Evolutionary conservation across 2,113 vertebrate genomes (phyloP), one percentile per base, ranked within the genome.

Genomic region (Cariama cristata): DNA sequence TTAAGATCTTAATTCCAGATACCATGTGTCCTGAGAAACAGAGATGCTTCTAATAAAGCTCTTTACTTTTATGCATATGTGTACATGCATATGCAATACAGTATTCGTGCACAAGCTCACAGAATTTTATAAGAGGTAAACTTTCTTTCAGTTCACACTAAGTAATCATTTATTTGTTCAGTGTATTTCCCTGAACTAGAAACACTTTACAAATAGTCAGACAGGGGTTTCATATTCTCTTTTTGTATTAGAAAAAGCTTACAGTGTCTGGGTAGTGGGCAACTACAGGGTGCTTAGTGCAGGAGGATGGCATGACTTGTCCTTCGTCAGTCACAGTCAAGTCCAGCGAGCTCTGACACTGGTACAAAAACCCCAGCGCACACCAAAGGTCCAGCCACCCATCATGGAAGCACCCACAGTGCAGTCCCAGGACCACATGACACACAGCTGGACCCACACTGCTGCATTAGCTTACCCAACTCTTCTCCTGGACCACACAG

Each of bases 301-400:
- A 50, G 26, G 15, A 49, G 47, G 23, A 40, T 1, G 1, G 5
- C 18, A 13, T 69, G 40, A 74, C 13, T 5, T 1, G 1, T 28
- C 19, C 15, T 62, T 73, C 35, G n/a, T 20, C 7, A 35, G 40
- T 47, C 0, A 1, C 28, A 71, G 28, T 7, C 1, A 4, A 49
- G 22, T 60, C 40, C 47, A 73, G 47, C 18, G 38, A 72, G 12
- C 9, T 38, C 50, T 52, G 22, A 72, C 23, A 45, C 6, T 0
- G 0, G 4, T 60, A 11, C 12, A 35, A 73, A 26, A 1, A 2
- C 8, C 22, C 15, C 7, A 60, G 11, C 0, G 1, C 19, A 45
- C 1, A 3, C 12, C n/a, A 69, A 50, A 69, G 7, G 19, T 62
- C 16, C n/a, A 62, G 19, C 9, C 38, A 38, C 38, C 32, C 19